These are phyloP conservation scores for Orchesella flavescens DNA, from an alignment of 2,888 invertebrate species.

Conservation along the genomic window DNA sequence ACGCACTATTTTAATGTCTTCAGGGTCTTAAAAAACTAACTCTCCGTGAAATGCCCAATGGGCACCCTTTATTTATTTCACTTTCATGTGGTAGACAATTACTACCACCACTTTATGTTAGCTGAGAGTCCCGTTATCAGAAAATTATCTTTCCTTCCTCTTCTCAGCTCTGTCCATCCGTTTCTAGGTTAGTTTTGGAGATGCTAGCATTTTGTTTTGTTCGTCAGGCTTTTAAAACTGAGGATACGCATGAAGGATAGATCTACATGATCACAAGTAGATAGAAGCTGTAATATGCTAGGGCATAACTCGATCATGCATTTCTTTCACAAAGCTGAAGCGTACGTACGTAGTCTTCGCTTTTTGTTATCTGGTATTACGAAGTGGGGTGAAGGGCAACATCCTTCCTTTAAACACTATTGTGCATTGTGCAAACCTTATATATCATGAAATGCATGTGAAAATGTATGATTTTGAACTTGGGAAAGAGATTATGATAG, in stretches of 20 bases:
- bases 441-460: background rate
- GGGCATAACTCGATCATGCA: background rate
- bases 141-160: slow-evolving; percentile 30
- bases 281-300: background rate
- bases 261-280: background rate
- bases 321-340: too few relatives aligned
- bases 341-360: too few relatives aligned
- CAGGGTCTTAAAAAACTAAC: too few relatives aligned
- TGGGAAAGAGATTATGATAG: background rate
- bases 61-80: too few relatives aligned
- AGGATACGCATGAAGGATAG: background rate
- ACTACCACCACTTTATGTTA: background rate
- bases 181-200: slow-evolving; percentile 8
- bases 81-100: background rate
- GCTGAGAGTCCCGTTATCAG: slow-evolving; percentile 51
- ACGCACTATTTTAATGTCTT: too few relatives aligned
- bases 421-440: background rate
- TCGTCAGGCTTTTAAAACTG: background rate
- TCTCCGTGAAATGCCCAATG: too few relatives aligned
- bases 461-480: background rate
- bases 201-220: background rate
- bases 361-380: background rate
- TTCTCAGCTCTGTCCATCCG: slow-evolving; percentile 1
- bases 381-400: slow-evolving; percentile 26
- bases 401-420: slow-evolving; percentile 5